phyloP scores from a whole-genome alignment of 2,113 vertebrate species.

The Apeltes quadracus region DNA sequence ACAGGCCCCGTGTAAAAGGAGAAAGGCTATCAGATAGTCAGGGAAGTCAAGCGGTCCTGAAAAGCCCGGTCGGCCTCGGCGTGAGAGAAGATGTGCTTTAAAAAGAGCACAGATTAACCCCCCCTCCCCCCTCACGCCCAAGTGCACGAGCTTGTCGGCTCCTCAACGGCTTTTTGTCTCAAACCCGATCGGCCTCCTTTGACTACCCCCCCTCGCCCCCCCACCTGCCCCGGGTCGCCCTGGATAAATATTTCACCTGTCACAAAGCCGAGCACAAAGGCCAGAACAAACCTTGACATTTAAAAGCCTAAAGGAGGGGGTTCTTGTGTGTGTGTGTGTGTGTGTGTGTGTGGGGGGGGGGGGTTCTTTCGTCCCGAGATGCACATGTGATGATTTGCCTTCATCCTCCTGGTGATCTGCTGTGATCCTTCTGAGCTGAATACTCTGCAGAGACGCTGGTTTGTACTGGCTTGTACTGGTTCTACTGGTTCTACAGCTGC shows the following conservation, averaged over 20 bases:
- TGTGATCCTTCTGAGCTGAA: too few relatives aligned
- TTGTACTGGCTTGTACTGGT: too few relatives aligned
- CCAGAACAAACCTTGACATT: conserved; percentile 38
- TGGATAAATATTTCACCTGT: conserved; percentile 64
- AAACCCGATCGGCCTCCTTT: conserved; percentile 41
- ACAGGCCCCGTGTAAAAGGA: conserved; percentile 78
- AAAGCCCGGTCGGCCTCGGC: conserved; percentile 57
- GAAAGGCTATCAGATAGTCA: conserved; percentile 81
- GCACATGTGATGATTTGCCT: conserved; percentile 56
- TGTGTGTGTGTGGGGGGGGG: conserved; percentile 19
- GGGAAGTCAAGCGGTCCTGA: conserved; percentile 65
- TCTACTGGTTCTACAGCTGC: too few relatives aligned
- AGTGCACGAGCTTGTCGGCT: conserved; percentile 67
- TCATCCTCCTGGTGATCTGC: too few relatives aligned
- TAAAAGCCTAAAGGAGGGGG: too few relatives aligned
- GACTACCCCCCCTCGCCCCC: too few relatives aligned
- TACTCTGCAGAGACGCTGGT: too few relatives aligned
- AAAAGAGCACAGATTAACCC: conserved; percentile 76
- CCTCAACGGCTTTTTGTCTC: conserved; percentile 76
- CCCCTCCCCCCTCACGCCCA: conserved; percentile 52
- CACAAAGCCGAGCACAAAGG: conserved; percentile 47
- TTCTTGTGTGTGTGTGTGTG: too few relatives aligned
- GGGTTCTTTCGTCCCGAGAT: conserved; percentile 48
- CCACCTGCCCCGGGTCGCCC: conserved; percentile 23
- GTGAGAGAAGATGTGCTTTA: conserved; percentile 73